phyloP scores from a whole-genome alignment of 2,113 vertebrate genomes.

The Grammomys surdaster region DNA sequence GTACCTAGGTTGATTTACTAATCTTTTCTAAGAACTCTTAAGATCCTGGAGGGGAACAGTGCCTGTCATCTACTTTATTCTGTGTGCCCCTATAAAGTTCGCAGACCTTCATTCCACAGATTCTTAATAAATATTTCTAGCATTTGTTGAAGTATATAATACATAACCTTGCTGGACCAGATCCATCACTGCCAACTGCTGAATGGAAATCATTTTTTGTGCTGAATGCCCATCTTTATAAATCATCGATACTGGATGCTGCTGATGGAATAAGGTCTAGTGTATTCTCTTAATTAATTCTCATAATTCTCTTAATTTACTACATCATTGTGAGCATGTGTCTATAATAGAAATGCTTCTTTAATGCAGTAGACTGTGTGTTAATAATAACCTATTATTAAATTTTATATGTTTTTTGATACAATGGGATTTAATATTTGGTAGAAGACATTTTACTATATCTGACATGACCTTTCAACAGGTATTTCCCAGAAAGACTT shows the following conservation, averaged over 20 bases:
- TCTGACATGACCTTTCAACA: constrained; percentile 84
- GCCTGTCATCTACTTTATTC: constrained; percentile 52
- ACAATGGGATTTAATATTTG: constrained; percentile 70
- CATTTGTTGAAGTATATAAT: not conserved
- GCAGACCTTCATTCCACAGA: constrained; percentile 27
- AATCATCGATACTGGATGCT: constrained; percentile 59
- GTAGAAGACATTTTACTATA: constrained; percentile 82
- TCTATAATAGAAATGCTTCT: constrained; percentile 78
- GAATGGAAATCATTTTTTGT: constrained; percentile 65
- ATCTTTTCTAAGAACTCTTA: constrained; percentile 44
- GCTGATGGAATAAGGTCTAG: constrained; percentile 63
- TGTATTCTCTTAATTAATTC: constrained; percentile 71
- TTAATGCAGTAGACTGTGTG: constrained; percentile 75
- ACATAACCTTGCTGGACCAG: constrained; percentile 34
- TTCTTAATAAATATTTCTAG: constrained; percentile 51
- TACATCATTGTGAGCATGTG: constrained; percentile 62
- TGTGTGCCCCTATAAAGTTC: constrained; percentile 7
- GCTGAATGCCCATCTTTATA: constrained; percentile 58
- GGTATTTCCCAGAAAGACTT: constrained; percentile 81
- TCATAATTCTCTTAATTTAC: not conserved
- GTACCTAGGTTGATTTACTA: constrained; percentile 59
- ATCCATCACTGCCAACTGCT: constrained; percentile 56
- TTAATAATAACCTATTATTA: constrained; percentile 83
- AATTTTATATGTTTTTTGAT: constrained; percentile 82
- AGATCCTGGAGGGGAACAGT: constrained; percentile 42